A percentile compares a stretch with the other conserved stretches of the same genome.
These are phyloP conservation scores for Musca vetustissima DNA, from an alignment of 1,140 invertebrate species.

Conservation along the genomic window DNA sequence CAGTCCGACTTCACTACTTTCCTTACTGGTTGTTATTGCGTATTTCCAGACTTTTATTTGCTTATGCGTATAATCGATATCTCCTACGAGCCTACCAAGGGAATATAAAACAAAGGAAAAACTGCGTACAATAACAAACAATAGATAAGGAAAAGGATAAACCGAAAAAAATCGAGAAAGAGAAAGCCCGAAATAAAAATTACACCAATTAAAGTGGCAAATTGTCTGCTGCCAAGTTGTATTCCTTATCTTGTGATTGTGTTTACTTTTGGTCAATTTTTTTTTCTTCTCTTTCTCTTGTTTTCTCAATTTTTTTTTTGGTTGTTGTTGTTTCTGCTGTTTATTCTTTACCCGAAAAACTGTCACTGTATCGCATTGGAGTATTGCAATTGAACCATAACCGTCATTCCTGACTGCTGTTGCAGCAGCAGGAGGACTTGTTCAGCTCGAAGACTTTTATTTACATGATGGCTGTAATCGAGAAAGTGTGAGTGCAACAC, in stretches of 20 bases:
- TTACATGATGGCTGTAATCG: neutral
- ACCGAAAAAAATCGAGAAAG: no score
- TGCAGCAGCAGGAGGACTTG: no score
- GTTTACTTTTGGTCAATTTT: conserved; percentile 8
- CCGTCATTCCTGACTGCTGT: no score
- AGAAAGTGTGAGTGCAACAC: neutral
- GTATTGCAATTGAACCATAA: neutral
- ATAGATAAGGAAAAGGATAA: no score
- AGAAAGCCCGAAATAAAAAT: no score
- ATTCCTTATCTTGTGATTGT: conserved; percentile 9
- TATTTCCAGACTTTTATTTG: no score
- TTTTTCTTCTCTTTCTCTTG: neutral
- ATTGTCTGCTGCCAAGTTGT: conserved; percentile 28
- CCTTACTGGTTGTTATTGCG: no score
- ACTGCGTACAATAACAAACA: no score
- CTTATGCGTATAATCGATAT: no score
- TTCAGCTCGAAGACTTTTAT: neutral
- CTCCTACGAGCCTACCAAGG: no score
- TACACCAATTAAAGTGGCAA: conserved; percentile 29
- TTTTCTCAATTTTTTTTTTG: neutral
- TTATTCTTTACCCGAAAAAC: conserved; percentile 7
- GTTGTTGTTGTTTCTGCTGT: neutral
- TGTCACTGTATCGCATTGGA: neutral
- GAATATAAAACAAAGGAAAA: no score
- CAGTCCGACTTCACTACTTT: no score